phyloP scores from a whole-genome alignment of 2,797 vertebrate species.

The Sarcophilus harrisii region DNA sequence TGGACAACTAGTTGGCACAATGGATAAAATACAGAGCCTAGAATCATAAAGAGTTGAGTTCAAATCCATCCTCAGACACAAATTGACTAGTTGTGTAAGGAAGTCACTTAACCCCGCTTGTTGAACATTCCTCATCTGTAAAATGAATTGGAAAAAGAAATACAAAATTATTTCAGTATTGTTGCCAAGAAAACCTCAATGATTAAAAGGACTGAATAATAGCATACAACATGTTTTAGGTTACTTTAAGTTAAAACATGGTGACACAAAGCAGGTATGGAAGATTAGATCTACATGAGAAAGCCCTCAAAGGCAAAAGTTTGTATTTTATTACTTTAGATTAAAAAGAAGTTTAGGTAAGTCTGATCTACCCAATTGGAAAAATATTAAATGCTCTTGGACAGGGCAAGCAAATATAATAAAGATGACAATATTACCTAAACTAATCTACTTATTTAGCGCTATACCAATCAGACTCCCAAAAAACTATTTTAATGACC shows the following conservation, averaged over 20 bases:
- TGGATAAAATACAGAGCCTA: not conserved
- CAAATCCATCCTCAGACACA: not conserved
- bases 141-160: not conserved
- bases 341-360: not conserved
- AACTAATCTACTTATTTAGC: too few species aligned
- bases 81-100: not conserved
- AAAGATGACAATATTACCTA: too few species aligned
- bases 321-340: not conserved
- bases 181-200: not conserved
- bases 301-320: not conserved
- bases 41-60: not conserved
- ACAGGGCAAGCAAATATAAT: too few species aligned
- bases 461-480: too few species aligned
- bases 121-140: not conserved
- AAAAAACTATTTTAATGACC: too few species aligned
- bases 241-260: not conserved
- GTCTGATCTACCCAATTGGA: too few species aligned
- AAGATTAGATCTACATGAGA: not conserved
- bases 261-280: not conserved
- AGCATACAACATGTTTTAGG: not conserved
- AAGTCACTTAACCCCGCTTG: not conserved
- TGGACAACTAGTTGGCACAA: not conserved
- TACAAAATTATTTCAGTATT: not conserved
- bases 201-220: not conserved
- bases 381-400: too few species aligned